Evolutionary conservation across 2,797 vertebrate genomes (phyloP).

Genomic region (Takifugu ocellatus): DNA sequence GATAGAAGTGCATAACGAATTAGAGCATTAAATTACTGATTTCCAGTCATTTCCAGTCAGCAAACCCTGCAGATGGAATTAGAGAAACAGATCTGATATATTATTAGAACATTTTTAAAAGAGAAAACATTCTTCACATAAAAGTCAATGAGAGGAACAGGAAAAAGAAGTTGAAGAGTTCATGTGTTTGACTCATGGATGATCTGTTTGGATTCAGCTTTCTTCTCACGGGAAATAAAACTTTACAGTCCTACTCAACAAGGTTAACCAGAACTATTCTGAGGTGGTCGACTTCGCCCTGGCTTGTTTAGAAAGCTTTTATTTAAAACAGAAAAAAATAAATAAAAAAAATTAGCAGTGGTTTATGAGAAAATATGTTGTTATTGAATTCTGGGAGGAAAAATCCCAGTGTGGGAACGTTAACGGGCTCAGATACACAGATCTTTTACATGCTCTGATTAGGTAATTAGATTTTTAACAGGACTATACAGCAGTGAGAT

Average conservation of each 20-base stretch:
- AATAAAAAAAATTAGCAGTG: not conserved
- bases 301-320: conserved; percentile 16
- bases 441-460: not conserved
- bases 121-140: not conserved
- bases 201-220: conserved; percentile 15
- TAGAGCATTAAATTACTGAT: too few relatives aligned
- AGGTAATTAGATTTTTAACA: too few relatives aligned
- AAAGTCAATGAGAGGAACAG: not conserved
- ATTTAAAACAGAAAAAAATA: too few relatives aligned
- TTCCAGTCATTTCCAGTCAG: too few relatives aligned
- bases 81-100: not conserved
- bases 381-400: conserved; percentile 17
- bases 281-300: not conserved
- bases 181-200: not conserved
- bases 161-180: not conserved
- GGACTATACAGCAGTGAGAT: too few relatives aligned
- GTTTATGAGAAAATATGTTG: conserved; percentile 32
- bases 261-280: conserved; percentile 23
- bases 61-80: too few relatives aligned
- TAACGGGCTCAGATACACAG: not conserved
- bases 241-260: not conserved
- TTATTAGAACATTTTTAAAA: not conserved
- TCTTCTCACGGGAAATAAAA: conserved; percentile 27
- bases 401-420: conserved; percentile 28
- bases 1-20: too few relatives aligned